phyloP scores from a whole-genome alignment of 1,140 invertebrate species.

The Pararge aegeria region DNA sequence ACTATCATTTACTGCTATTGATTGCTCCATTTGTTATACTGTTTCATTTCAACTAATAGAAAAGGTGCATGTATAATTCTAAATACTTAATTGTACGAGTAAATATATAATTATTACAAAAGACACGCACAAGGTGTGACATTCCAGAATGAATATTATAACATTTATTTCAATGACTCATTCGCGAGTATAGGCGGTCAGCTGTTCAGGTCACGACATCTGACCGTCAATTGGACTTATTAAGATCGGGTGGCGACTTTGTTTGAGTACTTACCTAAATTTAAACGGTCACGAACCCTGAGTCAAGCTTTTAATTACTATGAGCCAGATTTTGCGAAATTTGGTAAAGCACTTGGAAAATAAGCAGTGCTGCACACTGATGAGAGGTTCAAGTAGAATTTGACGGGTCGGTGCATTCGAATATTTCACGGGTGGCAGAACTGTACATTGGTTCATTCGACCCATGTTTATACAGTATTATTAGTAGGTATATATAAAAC shows the following conservation, averaged over 20 bases:
- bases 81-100: too few species aligned
- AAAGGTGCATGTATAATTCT: too few species aligned
- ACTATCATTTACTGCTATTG: too few species aligned
- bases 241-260: conserved; percentile 7
- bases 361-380: background rate
- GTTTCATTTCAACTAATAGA: too few species aligned
- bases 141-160: background rate
- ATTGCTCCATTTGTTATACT: too few species aligned
- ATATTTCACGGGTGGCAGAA: background rate
- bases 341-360: background rate
- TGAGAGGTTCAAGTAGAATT: background rate
- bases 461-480: too few species aligned
- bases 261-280: background rate
- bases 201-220: conserved; percentile 18
- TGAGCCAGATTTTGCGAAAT: conserved; percentile 1
- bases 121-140: background rate
- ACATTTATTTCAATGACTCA: conserved; percentile 2
- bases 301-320: conserved; percentile 1
- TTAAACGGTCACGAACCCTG: conserved; percentile 6
- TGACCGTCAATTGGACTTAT: conserved; percentile 18
- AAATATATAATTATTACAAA: background rate
- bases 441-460: too few species aligned
- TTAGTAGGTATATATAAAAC: too few species aligned
- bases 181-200: conserved; percentile 7
- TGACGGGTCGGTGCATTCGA: background rate